Percentiles rank a stretch among this genome's conserved stretches.
Evolutionary conservation across 2,113 vertebrate genomes (phyloP).

Genomic region (Marcusenius ussheri): DNA sequence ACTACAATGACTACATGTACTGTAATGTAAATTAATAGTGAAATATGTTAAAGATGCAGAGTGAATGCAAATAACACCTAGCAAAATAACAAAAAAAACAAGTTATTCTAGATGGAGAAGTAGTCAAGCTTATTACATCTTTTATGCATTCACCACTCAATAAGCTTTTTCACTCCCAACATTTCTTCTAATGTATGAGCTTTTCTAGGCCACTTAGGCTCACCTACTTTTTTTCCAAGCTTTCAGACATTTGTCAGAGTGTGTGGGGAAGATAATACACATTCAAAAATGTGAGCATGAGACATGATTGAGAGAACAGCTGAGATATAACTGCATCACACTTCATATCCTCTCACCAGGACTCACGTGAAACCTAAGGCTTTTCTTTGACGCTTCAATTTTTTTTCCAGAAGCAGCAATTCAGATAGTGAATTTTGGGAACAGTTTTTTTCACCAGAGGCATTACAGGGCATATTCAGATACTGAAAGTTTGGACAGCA

Average conservation of each 20-base stretch:
- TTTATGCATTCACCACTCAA: neutral
- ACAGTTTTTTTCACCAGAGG: neutral
- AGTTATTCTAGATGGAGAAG: neutral
- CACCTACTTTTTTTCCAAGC: neutral
- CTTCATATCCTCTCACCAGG: neutral
- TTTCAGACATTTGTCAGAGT: neutral
- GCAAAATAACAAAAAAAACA: neutral
- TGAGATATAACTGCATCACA: neutral
- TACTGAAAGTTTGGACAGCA: neutral
- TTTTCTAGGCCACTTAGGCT: neutral
- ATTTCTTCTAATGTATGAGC: neutral
- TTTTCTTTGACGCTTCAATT: neutral
- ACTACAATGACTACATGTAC: neutral
- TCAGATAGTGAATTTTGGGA: neutral
- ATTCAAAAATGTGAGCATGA: neutral
- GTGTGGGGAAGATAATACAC: neutral
- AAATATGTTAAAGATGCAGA: neutral
- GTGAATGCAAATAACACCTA: neutral
- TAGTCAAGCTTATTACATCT: neutral
- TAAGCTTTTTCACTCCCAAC: neutral
- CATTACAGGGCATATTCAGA: neutral
- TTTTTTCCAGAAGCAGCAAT: neutral
- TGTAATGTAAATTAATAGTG: neutral
- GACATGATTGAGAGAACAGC: neutral
- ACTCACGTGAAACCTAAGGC: neutral